These are phyloP conservation scores for Diorhabda elongata DNA, from an alignment of 1,140 invertebrate genomes.

Conservation along the genomic window DNA sequence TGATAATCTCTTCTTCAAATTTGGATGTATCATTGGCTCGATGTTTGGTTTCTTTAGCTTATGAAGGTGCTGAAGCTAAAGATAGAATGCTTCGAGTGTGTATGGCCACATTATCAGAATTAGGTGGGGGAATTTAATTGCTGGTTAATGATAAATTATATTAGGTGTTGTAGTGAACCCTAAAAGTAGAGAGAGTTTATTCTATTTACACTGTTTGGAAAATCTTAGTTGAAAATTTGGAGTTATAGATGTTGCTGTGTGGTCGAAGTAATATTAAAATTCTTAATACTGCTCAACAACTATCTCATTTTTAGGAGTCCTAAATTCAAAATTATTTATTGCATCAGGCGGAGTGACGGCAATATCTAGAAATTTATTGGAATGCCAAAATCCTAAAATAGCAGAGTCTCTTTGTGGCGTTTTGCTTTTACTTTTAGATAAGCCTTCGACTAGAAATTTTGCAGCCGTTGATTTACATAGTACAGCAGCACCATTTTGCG, in stretches of 20 bases:
- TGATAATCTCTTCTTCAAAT: constrained; percentile 60
- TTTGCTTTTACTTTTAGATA: constrained; percentile 81
- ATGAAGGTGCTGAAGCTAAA: constrained; percentile 71
- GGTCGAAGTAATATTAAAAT: too few relatives aligned
- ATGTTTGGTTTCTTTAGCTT: constrained; percentile 76
- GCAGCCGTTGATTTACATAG: constrained; percentile 75
- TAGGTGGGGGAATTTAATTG: constrained; percentile 52
- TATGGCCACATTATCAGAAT: constrained; percentile 80
- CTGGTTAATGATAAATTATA: too few relatives aligned
- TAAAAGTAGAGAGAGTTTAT: too few relatives aligned
- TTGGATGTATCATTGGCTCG: constrained; percentile 64
- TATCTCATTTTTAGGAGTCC: constrained; percentile 58
- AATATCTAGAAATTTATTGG: constrained; percentile 74
- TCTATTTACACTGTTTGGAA: too few relatives aligned
- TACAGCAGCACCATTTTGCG: constrained; percentile 87
- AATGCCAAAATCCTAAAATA: constrained; percentile 73
- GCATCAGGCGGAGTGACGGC: constrained; percentile 78
- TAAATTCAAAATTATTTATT: constrained; percentile 78
- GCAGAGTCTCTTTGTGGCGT: constrained; percentile 83
- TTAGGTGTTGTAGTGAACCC: too few relatives aligned
- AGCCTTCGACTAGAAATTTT: constrained; percentile 71
- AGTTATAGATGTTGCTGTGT: too few relatives aligned
- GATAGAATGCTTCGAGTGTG: constrained; percentile 77
- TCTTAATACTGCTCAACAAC: too few relatives aligned
- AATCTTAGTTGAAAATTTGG: too few relatives aligned